Evolutionary conservation across 2,797 vertebrate genomes (phyloP), one percentile per base, ranked within the genome.

Genomic region (Trachops cirrhosus): DNA sequence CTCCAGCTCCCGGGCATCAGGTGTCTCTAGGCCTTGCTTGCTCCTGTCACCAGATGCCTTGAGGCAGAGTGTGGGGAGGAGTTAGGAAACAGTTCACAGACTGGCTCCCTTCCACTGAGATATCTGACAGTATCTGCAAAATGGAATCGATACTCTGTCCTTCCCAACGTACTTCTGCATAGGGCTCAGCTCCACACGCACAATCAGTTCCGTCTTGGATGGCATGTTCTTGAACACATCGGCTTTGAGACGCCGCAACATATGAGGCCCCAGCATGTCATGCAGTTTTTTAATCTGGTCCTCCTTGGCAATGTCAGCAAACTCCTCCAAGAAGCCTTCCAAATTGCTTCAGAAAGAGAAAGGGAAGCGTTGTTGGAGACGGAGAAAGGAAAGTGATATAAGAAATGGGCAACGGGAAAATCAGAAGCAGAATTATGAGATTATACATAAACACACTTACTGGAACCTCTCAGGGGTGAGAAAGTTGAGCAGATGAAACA

Each of bases 201-300:
- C 99, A 50, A 99, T 99, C 77, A 99, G 99, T 78, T 99, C 99
- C 0, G 99, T 99, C 98, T 99, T 99, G 46, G 99, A 99, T 3
- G 99, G 99, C 99, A 99, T 99, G 94, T 99, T 99, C 98, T 99
- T 99, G 98, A 99, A 99, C 80, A 99, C 99, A 41, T 99, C 99
- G 4, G 99, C 99, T 98, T 99, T 99, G 96, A 99, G 99, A 94
- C 99, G 99, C 97, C 99, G 98, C 96, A 99, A 98, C 99, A 99
- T 99, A 98, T 99, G 99, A 7, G 99, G 99, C 74, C 99, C 99
- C 98, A 99, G 97, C 99, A 99, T 99, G 98, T 99, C 99, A 4
- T 99, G 99, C 46, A 99, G 99, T 96, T 99, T 99, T 98, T 99
- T 99, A 98, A 99, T 99, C 98, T 99, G 99, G 98, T 99, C 99